Evolutionary conservation across 2,888 invertebrate species (phyloP).

Genomic region (Catocala sponsa): DNA sequence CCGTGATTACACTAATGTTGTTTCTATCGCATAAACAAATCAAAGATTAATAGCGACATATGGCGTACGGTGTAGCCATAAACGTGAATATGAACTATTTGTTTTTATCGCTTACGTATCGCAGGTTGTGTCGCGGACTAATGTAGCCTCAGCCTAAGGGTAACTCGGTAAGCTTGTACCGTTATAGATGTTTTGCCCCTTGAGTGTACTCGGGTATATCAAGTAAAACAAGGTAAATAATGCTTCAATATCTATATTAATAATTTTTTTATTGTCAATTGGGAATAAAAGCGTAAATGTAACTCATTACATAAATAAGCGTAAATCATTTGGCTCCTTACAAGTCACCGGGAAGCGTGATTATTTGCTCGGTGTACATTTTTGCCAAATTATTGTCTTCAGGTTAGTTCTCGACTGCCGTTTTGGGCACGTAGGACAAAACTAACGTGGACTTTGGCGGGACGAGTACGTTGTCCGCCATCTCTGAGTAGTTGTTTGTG

Average conservation of each 20-base stretch:
- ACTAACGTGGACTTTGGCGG: slow-evolving; percentile 90
- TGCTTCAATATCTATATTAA: slow-evolving; percentile 46
- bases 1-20: too few species aligned
- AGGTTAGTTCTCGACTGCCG: slow-evolving; percentile 59
- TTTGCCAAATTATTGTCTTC: not conserved
- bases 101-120: too few species aligned
- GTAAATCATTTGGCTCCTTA: slow-evolving; percentile 24
- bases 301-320: too few species aligned
- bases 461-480: slow-evolving; percentile 87
- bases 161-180: too few species aligned
- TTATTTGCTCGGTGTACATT: not conserved
- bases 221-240: slow-evolving; percentile 10
- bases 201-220: too few species aligned
- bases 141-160: too few species aligned
- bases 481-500: slow-evolving; percentile 75
- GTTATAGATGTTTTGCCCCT: too few species aligned
- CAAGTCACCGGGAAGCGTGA: slow-evolving; percentile 38
- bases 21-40: too few species aligned
- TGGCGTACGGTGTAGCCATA: too few species aligned
- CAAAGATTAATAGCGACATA: too few species aligned
- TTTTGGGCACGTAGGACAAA: slow-evolving; percentile 90
- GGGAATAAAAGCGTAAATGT: slow-evolving; percentile 59
- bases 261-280: slow-evolving; percentile 14
- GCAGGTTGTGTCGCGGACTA: too few species aligned
- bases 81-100: too few species aligned